phyloP scores from a whole-genome alignment of 2,797 vertebrate genomes.

The Myotis myotis region DNA sequence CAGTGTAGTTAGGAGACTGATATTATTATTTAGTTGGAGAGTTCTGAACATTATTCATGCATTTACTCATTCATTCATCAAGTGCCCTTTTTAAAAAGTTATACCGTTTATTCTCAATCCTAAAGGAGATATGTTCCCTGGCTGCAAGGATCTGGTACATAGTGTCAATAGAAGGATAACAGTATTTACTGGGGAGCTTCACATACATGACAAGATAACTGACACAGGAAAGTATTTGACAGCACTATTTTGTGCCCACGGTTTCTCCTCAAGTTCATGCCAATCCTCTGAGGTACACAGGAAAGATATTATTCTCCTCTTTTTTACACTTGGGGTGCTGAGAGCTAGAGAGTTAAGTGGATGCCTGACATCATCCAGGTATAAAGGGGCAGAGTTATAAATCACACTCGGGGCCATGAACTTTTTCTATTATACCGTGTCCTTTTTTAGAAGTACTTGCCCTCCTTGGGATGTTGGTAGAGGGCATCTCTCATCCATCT shows the following conservation, averaged over 20 bases:
- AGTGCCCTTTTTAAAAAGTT: neutral
- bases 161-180: neutral
- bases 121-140: neutral
- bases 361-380: neutral
- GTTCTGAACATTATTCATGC: neutral
- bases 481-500: neutral
- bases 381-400: neutral
- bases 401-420: neutral
- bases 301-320: neutral
- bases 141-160: neutral
- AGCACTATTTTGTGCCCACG: neutral
- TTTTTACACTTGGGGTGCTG: neutral
- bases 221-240: neutral
- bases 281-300: neutral
- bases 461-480: neutral
- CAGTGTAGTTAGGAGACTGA: neutral
- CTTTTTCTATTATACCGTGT: neutral
- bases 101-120: neutral
- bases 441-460: neutral
- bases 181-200: neutral
- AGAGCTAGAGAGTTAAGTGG: neutral
- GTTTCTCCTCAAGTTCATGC: neutral
- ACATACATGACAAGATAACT: neutral
- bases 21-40: neutral
- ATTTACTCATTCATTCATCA: slow-evolving; percentile 3